Percentiles rank a stretch among this genome's conserved stretches.
Conservation (phyloP, 2,797 vertebrate genomes). For the Halcyon badia region DNA sequence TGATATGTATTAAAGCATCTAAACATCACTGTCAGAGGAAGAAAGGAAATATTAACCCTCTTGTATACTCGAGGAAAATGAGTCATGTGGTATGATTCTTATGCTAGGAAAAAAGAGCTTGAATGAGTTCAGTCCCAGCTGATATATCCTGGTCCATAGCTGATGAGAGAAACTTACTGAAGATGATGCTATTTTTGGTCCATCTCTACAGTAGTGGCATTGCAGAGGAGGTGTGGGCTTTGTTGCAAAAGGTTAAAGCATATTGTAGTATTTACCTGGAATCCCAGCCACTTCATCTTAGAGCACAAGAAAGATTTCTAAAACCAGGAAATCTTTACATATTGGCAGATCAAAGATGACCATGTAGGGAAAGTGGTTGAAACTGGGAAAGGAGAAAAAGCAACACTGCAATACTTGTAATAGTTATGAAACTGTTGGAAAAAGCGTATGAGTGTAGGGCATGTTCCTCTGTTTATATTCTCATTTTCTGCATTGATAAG, state of each 20-base stretch:
- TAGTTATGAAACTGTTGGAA: not conserved
- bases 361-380: not conserved
- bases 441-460: not conserved
- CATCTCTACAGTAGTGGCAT: not conserved
- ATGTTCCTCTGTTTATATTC: not conserved
- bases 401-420: not conserved
- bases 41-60: not conserved
- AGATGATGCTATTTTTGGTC: not conserved
- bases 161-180: not conserved
- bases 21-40: not conserved
- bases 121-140: not conserved
- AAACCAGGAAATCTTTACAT: not conserved
- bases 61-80: not conserved
- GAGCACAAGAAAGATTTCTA: not conserved
- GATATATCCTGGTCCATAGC: not conserved
- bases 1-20: not conserved
- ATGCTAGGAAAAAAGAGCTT: not conserved
- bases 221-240: not conserved
- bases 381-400: not conserved
- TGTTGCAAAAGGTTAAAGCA: not conserved
- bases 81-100: not conserved
- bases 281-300: not conserved
- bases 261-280: not conserved
- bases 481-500: not conserved
- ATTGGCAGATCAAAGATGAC: not conserved